phyloP scores from a whole-genome alignment of 2,797 vertebrate genomes.

The Hypotaenidia okinawae region DNA sequence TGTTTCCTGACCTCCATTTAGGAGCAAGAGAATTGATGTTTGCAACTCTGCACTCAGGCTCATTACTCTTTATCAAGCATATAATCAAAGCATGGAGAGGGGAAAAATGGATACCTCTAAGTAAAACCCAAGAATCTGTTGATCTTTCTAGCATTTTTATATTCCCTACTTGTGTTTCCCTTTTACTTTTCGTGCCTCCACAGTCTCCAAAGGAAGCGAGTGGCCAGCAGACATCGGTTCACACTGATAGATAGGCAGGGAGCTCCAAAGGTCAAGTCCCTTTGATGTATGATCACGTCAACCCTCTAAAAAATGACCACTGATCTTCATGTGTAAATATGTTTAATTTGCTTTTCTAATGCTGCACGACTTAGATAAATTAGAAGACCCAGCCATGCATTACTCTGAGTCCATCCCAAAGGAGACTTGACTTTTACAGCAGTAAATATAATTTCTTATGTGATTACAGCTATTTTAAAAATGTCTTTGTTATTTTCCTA shows the following conservation, averaged over 20 bases:
- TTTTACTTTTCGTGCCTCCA: neutral
- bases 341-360: constrained; percentile 64
- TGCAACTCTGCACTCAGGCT: neutral
- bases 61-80: neutral
- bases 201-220: neutral
- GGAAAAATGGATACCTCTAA: neutral
- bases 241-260: neutral
- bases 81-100: neutral
- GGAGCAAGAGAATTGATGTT: constrained; percentile 20
- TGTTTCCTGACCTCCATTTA: neutral
- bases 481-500: neutral
- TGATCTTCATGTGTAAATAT: constrained; percentile 55
- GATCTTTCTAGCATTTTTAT: neutral
- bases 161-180: neutral
- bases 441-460: constrained; percentile 33
- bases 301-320: constrained; percentile 42
- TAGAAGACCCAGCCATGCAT: constrained; percentile 36
- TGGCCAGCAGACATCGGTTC: neutral
- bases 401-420: constrained; percentile 47
- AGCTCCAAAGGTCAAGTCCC: constrained; percentile 28
- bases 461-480: neutral
- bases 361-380: constrained; percentile 51
- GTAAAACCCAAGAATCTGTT: neutral
- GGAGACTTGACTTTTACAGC: constrained; percentile 12
- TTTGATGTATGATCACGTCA: constrained; percentile 49